Conservation (phyloP, 2,113 vertebrate species). For the Gallinago jamesoni region DNA sequence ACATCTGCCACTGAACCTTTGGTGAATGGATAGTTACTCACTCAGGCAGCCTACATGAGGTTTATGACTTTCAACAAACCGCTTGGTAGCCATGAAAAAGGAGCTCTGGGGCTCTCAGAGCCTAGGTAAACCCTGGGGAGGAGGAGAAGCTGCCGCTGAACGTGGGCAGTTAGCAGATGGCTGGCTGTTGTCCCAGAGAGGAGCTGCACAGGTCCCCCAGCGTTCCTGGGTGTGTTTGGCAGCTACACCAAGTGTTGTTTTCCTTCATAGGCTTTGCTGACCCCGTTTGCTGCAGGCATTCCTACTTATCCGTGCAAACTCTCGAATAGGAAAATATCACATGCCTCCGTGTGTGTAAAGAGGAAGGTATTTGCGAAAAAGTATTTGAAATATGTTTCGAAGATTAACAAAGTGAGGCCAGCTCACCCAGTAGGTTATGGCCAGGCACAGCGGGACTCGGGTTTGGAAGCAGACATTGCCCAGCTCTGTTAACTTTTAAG, state of each 20-base stretch:
- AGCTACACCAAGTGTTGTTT: background rate
- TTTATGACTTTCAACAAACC: background rate
- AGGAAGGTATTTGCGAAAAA: conserved; percentile 37
- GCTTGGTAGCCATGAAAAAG: background rate
- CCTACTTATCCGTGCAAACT: conserved; percentile 31
- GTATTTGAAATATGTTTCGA: conserved; percentile 38
- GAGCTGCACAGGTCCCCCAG: background rate
- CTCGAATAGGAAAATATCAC: background rate
- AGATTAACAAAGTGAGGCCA: background rate
- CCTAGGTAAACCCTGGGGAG: background rate
- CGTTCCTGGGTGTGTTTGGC: background rate
- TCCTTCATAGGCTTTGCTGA: background rate
- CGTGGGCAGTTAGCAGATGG: background rate
- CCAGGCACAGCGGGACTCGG: background rate
- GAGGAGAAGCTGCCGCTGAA: background rate
- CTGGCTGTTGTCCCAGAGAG: background rate
- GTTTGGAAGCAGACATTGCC: background rate
- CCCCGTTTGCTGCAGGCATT: background rate
- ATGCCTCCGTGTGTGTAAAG: background rate
- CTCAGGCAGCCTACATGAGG: background rate
- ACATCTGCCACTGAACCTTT: background rate
- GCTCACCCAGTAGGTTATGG: background rate
- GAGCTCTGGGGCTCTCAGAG: background rate
- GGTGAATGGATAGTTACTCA: background rate
- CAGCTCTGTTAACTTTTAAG: background rate